Base-by-base conservation (phyloP, 2,888 invertebrate species). In the Parnassius smintheus region DNA sequence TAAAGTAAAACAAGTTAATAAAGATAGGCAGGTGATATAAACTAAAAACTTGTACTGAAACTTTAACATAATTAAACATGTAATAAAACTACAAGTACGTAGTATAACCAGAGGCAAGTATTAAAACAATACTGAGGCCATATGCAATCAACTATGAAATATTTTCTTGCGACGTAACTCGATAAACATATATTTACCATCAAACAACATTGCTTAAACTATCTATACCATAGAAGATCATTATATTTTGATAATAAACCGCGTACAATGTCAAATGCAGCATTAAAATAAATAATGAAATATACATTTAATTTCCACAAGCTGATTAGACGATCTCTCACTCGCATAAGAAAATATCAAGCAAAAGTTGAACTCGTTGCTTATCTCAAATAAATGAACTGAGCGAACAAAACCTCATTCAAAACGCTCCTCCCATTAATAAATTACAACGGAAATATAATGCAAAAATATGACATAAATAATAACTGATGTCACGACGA, bases 401-500 rank as follows among this genome's bases (percentile, higher is more conserved):
- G 70, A 65, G 56, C 66, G 66, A 62, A 73, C 73, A 81, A 79
- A 82, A 78, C 78, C 70, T 76, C 66, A 72, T 70, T 70, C 65
- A 70, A 71, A 64, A 65, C 68, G 25, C 54, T 66, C 64, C 70
- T 64, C 66, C 65, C 70, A 76, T 73, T 78, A 74, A 78, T 80
- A 77, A 80, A 73, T 74, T 64, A 64, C 70, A 68, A 70, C 73
- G 76, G 78, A 73, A 59, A 63, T 51, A 72, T 76, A 75, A 81
- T 72, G 75, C 75, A 74, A 77, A 75, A 82, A 79, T 82, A 81
- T 86, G 79, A 82, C 78, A 83, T 82, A 80, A 85, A 82, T 82
- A 77, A 79, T 75, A 69, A 75, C 71, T 59, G 73, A 76, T 74
- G 67, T 66, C 70, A n/a, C 68, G 67, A 68, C 69, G 75, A 76